Percentiles rank a stretch among this genome's conserved stretches.
Evolutionary conservation across 2,113 vertebrate species (phyloP).

Genomic region (Alaudala cheleensis): DNA sequence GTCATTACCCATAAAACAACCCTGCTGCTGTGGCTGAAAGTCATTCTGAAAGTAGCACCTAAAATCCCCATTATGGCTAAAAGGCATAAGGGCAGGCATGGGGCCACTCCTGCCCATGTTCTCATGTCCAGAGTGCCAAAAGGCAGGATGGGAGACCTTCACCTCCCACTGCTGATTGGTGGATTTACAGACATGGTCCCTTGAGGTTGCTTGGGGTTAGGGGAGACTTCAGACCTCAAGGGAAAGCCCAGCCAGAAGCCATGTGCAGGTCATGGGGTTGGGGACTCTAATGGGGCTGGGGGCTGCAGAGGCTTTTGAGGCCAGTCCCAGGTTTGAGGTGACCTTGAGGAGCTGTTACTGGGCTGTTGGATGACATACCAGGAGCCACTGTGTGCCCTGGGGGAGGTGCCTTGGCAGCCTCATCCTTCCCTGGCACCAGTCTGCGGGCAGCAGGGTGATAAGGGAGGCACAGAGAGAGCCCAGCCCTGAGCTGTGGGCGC

Average conservation of each 20-base stretch:
- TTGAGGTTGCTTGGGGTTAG: not conserved
- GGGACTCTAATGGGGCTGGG: not conserved
- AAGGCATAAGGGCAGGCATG: not conserved
- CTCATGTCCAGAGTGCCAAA: not conserved
- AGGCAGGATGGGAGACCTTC: not conserved
- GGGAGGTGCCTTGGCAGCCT: not conserved
- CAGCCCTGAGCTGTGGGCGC: not conserved
- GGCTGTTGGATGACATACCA: not conserved
- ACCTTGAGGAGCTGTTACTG: not conserved
- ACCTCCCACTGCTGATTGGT: not conserved
- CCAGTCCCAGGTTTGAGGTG: not conserved
- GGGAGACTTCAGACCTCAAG: not conserved
- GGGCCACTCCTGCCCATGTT: accelerated
- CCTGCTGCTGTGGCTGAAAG: not conserved
- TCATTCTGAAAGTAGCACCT: not conserved
- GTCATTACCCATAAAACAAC: not conserved
- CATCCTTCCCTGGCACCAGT: not conserved
- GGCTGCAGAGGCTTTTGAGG: not conserved
- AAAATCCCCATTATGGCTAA: not conserved
- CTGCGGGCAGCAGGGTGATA: not conserved
- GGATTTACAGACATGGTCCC: not conserved
- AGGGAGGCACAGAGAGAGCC: not conserved
- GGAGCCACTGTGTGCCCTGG: not conserved
- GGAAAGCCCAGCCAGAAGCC: accelerated
- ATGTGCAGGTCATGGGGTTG: accelerated